Base-by-base conservation (phyloP, 2,888 invertebrate genomes). In the Sarcophaga rosellei region DNA sequence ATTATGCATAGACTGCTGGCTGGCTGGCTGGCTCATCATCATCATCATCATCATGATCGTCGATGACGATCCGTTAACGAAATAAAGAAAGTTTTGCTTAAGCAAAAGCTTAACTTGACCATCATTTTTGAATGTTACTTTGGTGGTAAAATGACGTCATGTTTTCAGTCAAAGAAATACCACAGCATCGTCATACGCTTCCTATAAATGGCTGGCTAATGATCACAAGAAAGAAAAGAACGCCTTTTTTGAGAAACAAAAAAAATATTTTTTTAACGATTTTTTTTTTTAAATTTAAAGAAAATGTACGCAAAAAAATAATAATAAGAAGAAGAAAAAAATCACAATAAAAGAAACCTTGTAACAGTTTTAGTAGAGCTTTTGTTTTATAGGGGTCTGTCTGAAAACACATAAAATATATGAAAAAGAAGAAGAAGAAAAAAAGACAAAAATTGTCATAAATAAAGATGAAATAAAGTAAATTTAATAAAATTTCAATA, bases 101-200 rank as follows among this genome's bases (percentile, higher is more conserved):
- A n/a, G n/a, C 35, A 68, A 68, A 35, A 35, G 35, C 35, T 35
- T 35, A 35, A 20, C 12, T 44, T 44, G 20, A 57, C 23, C 21
- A n/a, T 23, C 1, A 57, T 61, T 62, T 35, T 35, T 35, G n/a
- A 35, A 35, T 35, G 35, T 35, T 35, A 1, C 35, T 35, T 35
- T 35, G 35, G 35, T 35, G 35, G 35, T 15, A 65, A 75, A 72
- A 44, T 81, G 81, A 81, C 75, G 81, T 75, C 75, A 81, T 53
- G 1, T 15, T 15, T 53, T 12, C 15, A 53, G 8, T 35, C 8
- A 35, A 35, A 35, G 35, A 35, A 35, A 35, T 35, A 35, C 35
- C 35, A 35, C 35, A 35, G 35, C 35, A 35, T 35, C 35, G 35
- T 35, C 35, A 35, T 35, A 35, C 35, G 35, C 35, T 35, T 8